phyloP scores from a whole-genome alignment of 2,797 vertebrate genomes.

The Enteromius viviparus region DNA sequence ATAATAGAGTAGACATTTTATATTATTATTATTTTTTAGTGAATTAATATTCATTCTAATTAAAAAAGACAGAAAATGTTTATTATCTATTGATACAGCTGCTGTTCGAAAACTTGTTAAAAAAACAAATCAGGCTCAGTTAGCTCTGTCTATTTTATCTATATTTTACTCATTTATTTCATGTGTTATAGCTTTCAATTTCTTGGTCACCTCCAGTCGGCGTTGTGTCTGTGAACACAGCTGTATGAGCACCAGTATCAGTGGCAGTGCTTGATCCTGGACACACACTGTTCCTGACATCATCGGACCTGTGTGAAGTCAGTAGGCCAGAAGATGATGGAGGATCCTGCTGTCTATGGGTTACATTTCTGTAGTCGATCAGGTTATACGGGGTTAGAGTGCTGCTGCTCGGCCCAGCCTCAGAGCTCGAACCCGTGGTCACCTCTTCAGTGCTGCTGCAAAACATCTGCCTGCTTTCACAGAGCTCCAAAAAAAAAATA shows the following conservation, averaged over 20 bases:
- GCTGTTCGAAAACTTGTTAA: background rate
- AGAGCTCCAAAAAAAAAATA: background rate
- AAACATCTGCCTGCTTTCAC: slow-evolving; percentile 63
- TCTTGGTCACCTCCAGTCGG: slow-evolving; percentile 59
- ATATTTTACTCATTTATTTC: background rate
- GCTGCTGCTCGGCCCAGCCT: slow-evolving; percentile 46
- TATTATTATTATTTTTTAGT: background rate
- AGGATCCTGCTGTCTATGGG: slow-evolving; percentile 48
- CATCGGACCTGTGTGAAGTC: slow-evolving; percentile 49
- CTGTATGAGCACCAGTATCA: background rate
- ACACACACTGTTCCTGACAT: slow-evolving; percentile 51
- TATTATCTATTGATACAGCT: background rate
- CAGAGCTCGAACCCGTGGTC: slow-evolving; percentile 56
- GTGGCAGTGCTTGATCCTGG: slow-evolving; percentile 26
- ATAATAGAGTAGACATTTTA: no score
- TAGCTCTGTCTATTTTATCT: background rate
- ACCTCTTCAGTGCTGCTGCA: slow-evolving; percentile 76
- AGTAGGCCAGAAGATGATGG: slow-evolving; percentile 61
- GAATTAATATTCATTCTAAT: background rate
- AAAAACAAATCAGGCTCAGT: background rate
- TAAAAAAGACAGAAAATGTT: background rate
- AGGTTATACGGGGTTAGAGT: slow-evolving; percentile 19
- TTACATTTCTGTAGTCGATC: slow-evolving; percentile 40
- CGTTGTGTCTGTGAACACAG: slow-evolving; percentile 11
- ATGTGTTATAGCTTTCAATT: background rate